These are phyloP conservation scores for Eidolon dupreanum DNA, from an alignment of 2,797 vertebrate genomes.

Conservation along the genomic window DNA sequence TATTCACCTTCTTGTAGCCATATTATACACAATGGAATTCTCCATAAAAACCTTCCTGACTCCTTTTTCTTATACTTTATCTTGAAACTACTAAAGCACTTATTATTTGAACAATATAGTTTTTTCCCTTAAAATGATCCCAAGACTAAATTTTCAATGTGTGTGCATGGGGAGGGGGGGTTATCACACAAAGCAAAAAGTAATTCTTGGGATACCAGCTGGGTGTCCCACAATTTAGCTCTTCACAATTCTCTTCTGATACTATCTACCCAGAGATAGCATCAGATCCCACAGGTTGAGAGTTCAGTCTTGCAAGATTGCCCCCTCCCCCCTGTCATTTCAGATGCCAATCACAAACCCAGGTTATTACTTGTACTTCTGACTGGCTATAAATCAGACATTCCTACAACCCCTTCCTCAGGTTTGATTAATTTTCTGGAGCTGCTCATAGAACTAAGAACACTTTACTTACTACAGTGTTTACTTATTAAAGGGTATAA, in stretches of 20 bases:
- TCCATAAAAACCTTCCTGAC: neutral
- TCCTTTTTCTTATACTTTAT: neutral
- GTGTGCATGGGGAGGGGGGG: neutral
- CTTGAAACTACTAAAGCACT: neutral
- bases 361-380: neutral
- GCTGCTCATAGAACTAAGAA: neutral
- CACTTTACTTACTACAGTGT: neutral
- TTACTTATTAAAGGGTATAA: neutral
- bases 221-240: neutral
- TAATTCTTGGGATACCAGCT: neutral
- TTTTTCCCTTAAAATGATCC: neutral
- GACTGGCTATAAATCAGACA: neutral
- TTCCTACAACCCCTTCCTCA: neutral
- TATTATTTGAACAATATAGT: neutral
- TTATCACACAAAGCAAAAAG: too few species aligned
- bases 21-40: neutral
- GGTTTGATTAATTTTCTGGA: neutral
- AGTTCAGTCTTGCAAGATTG: neutral
- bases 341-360: neutral
- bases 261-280: neutral
- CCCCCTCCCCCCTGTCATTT: neutral
- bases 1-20: neutral
- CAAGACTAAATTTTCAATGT: neutral
- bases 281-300: neutral
- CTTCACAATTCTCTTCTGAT: neutral